Evolutionary conservation across 2,888 invertebrate species (phyloP).

Genomic region (Drosophila peninsularis): DNA sequence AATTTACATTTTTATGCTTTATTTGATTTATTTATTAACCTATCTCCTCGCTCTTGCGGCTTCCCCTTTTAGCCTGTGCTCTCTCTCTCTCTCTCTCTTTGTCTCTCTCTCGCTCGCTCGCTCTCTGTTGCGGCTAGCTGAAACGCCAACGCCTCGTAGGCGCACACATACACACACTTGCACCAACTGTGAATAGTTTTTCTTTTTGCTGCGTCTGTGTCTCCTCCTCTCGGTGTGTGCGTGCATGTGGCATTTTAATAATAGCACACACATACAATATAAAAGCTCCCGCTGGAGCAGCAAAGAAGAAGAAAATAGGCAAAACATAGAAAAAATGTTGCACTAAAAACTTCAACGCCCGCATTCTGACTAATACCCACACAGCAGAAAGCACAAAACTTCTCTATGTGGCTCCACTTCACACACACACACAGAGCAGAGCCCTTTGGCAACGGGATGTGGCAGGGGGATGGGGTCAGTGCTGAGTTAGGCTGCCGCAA

Average conservation of each 20-base stretch:
- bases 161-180: conserved; percentile 34
- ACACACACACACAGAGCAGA: conserved; percentile 15
- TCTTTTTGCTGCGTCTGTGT: conserved; percentile 31
- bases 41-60: conserved; percentile 15
- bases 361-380: conserved; percentile 69
- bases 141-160: conserved; percentile 74
- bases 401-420: conserved; percentile 59
- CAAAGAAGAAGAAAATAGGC: conserved; percentile 21
- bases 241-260: conserved; percentile 68
- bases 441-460: conserved; percentile 31
- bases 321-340: conserved; percentile 63
- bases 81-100: conserved; percentile 7
- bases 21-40: conserved; percentile 73
- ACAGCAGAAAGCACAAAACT: conserved; percentile 72
- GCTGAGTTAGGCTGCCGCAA: conserved; percentile 65
- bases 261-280: conserved; percentile 62
- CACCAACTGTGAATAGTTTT: conserved; percentile 47
- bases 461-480: background rate
- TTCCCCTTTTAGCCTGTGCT: conserved; percentile 14
- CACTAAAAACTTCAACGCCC: conserved; percentile 79
- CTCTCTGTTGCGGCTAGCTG: conserved; percentile 31
- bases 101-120: conserved; percentile 4
- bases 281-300: conserved; percentile 76
- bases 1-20: conserved; percentile 59
- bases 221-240: conserved; percentile 21